Conservation (phyloP, 2,113 vertebrate species). For the Macquaria australasica region DNA sequence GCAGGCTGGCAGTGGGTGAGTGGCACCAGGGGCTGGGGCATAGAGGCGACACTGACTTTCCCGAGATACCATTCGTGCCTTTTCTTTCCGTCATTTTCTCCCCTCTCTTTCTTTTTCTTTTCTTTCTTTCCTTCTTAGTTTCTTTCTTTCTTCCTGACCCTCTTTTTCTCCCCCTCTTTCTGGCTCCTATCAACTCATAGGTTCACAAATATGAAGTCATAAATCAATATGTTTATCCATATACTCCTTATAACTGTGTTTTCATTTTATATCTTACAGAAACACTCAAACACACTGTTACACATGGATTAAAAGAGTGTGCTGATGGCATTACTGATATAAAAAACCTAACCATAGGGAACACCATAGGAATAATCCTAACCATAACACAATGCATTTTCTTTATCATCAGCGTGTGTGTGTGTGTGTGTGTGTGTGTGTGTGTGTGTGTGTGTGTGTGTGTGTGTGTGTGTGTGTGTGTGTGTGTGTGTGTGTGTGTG, state of each 20-base stretch:
- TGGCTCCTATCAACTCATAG: conserved; percentile 14
- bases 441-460: conserved; percentile 25
- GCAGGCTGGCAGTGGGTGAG: conserved; percentile 81
- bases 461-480: conserved; percentile 22
- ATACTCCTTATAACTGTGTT: conserved; percentile 11
- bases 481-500: conserved; percentile 29
- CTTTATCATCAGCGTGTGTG: conserved; percentile 43
- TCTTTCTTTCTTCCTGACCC: not conserved
- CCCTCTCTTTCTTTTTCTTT: not conserved
- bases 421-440: conserved; percentile 17
- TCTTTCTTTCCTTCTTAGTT: not conserved
- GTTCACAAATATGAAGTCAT: conserved; percentile 34
- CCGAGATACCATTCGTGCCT: conserved; percentile 40
- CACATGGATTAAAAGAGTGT: conserved; percentile 57
- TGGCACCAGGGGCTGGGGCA: conserved; percentile 72
- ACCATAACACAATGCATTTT: conserved; percentile 24
- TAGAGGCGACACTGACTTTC: conserved; percentile 75
- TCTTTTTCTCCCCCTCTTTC: not conserved
- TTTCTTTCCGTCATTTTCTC: conserved; percentile 12
- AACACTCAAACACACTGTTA: conserved; percentile 39
- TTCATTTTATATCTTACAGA: conserved; percentile 39
- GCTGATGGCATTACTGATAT: conserved; percentile 65
- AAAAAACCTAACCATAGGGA: conserved; percentile 38
- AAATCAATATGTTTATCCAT: conserved; percentile 49
- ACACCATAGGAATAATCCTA: conserved; percentile 31